Evolutionary conservation across 2,113 vertebrate species (phyloP).

Genomic region (Limanda limanda): DNA sequence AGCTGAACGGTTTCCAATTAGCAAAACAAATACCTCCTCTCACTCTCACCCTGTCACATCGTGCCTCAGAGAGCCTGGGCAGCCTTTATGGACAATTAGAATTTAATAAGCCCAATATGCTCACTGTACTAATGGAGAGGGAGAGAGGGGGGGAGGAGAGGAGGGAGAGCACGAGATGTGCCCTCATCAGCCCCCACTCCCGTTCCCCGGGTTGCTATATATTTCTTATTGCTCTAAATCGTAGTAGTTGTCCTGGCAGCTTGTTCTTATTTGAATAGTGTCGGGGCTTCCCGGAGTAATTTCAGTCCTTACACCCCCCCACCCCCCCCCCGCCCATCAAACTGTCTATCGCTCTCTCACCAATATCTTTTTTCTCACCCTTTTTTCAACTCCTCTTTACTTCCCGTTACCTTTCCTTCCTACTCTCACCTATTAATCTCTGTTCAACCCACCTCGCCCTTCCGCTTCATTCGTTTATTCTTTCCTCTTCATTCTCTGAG

Average conservation of each 20-base stretch:
- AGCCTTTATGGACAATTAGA: conserved; percentile 78
- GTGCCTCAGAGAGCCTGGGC: conserved; percentile 68
- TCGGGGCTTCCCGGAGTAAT: conserved; percentile 48
- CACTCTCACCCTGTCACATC: conserved; percentile 67
- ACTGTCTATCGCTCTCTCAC: background rate
- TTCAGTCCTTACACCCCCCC: conserved; percentile 1
- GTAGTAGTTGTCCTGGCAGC: conserved; percentile 57
- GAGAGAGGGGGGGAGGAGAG: conserved; percentile 36
- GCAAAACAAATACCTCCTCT: conserved; percentile 79
- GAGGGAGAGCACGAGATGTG: background rate
- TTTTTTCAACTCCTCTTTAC: conserved; percentile 32
- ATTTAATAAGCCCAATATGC: conserved; percentile 82
- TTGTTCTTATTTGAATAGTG: conserved; percentile 64
- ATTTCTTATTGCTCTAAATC: conserved; percentile 64
- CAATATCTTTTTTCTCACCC: conserved; percentile 37
- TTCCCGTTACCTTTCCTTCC: conserved; percentile 10
- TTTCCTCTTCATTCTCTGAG: conserved; percentile 8
- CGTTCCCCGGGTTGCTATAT: conserved; percentile 47
- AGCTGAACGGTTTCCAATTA: conserved; percentile 80
- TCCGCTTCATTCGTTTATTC: conserved; percentile 28
- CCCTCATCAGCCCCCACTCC: conserved; percentile 39
- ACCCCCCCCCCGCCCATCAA: background rate
- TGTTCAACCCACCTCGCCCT: background rate
- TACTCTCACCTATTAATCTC: conserved; percentile 10
- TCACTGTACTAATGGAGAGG: conserved; percentile 73